Base-by-base conservation (phyloP, 2,888 invertebrate species). In the Mesoligia furuncula region DNA sequence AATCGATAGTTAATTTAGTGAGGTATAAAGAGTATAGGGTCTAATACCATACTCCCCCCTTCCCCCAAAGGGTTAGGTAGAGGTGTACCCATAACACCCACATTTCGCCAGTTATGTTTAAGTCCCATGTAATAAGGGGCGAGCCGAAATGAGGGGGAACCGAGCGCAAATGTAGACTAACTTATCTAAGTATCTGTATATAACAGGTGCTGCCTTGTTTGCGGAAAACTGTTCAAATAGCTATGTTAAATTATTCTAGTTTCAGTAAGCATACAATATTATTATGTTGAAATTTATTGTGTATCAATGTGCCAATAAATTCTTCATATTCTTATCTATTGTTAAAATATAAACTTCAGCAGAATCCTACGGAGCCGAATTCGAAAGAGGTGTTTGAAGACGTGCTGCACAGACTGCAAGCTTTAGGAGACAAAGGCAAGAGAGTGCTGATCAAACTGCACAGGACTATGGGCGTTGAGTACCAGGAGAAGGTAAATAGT, bases 331-430 rank as follows among this genome's bases (percentile, higher is more conserved):
- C 17, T 17, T 51, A 54, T 9, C 5, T n/a, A 59, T 27, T 39
- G 11, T 31, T 5, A 27, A 76, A 27, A 39, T 42, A 31, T 31
- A 31, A 8, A 45, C n/a, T 62, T 62, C 27, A 27, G 8, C 67
- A 74, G 72, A 77, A 67, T 71, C 80, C 72, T 20, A 20, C 61
- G 39, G 94, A 95, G 51, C 85, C 88, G 0, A 93, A 90, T 79
- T 96, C 96, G 0, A 94, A 90, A 57, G 98, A 98, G 90, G 95
- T 98, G 0, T 97, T 97, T 75, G 95, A 97, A 84, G 97, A 97
- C 36, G 97, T 98, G 0, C 90, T 98, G 39, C 93, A 94, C 27
- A 97, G 97, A 88, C 92, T 98, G 0, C 96, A 97, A 82, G 95
- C 95, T 0, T 90, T 98, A 20, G 98, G 98, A 0, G 94, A 95